Conservation (phyloP, 64 coral and sea anemone species). For the Actinia tenebrosa region DNA sequence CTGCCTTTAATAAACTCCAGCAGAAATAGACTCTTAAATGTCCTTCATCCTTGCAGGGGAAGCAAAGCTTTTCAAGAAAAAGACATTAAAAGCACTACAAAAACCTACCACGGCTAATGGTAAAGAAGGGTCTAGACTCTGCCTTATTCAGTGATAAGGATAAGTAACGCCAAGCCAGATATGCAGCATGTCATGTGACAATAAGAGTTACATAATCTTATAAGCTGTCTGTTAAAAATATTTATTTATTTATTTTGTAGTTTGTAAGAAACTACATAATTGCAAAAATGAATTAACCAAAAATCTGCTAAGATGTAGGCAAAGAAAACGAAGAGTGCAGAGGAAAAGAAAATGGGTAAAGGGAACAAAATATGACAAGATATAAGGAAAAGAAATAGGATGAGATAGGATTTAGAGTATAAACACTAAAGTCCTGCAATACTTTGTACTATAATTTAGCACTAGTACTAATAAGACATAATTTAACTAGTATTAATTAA, state of each 20-base stretch:
- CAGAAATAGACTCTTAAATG: too few species aligned
- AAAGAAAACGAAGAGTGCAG: background rate
- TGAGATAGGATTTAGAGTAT: background rate
- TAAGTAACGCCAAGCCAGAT: background rate
- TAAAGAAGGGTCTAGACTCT: conserved; percentile 40
- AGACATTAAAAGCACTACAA: conserved; percentile 71
- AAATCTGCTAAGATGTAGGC: background rate
- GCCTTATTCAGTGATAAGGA: conserved; percentile 42
- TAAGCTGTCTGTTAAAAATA: background rate
- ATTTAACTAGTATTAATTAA: too few species aligned
- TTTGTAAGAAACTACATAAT: background rate
- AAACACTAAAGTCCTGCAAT: too few species aligned
- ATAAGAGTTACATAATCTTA: background rate
- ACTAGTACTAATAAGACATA: too few species aligned
- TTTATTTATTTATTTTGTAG: conserved; percentile 10
- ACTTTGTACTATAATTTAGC: too few species aligned
- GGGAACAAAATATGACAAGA: background rate
- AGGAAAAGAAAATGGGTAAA: background rate
- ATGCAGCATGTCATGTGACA: background rate
- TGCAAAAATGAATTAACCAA: background rate
- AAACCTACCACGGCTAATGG: conserved; percentile 7
- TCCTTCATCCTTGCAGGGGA: conserved; percentile 51
- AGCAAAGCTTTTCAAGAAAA: conserved; percentile 77
- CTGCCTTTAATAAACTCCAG: too few species aligned
- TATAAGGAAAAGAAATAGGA: background rate